Evolutionary conservation across 2,113 vertebrate genomes (phyloP), one percentile per base, ranked within the genome.

Genomic region (Lepidothrix coronata): DNA sequence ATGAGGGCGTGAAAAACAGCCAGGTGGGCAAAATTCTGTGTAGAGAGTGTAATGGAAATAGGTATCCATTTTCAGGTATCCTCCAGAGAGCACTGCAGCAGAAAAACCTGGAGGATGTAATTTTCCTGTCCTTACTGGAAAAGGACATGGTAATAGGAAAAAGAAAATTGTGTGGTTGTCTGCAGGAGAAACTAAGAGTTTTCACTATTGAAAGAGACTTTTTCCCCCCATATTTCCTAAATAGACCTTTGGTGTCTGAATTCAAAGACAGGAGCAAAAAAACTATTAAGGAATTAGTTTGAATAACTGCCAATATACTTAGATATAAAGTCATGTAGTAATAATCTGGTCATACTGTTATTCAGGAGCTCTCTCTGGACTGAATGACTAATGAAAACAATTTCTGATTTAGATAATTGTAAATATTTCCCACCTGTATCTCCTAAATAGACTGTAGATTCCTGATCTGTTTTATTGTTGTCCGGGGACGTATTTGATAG

Each of bases 91-190:
- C 62, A 49, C 15, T 88, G 81, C 58, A 77, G 67, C 52, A 59
- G 44, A 55, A 82, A 91, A 93, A 76, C 30, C 57, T 82, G 70
- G 57, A 94, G 74, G 52, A 65, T 75, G 90, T 48, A 78, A 93
- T 95, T 96, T 93, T 78, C 61, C 37, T 79, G 88, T 75, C 90
- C 92, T 95, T 95, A 66, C 66, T 93, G 78, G 48, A 30, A 85
- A 95, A 93, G 65, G 77, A 78, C 74, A 15, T 39, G 49, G 44
- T 75, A 93, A 91, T 79, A 78, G 30, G 14, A 72, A 75, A n/a
- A 91, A 39, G 52, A 82, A 81, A 96, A 82, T n/a, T 55, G 59
- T 61, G 22, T 54, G 37, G 15, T 9, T 75, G 31, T 85, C 61
- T 75, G 61, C 61, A 67, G 43, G 61, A 84, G 30, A 63, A 43